Percentiles rank a stretch among this genome's conserved stretches.
phyloP scores from a whole-genome alignment of 1,140 invertebrate genomes.

The Homalodisca vitripennis region DNA sequence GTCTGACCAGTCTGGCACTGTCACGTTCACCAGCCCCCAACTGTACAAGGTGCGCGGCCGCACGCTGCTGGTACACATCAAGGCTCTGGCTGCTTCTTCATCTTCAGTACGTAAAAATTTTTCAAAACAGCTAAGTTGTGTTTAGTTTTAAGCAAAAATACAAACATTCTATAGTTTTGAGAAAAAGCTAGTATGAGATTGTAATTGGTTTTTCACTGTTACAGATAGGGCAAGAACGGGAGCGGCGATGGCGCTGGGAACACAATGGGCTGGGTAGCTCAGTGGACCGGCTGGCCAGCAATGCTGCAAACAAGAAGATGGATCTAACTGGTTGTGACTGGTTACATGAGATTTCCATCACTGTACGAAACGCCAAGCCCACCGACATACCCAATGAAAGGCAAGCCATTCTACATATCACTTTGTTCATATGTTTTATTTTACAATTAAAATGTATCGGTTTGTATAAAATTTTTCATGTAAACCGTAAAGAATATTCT shows the following conservation, averaged over 20 bases:
- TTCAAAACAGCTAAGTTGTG: too few species aligned
- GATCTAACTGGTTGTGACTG: constrained; percentile 74
- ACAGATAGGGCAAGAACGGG: constrained; percentile 14
- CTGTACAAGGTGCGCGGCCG: constrained; percentile 74
- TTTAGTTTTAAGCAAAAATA: too few species aligned
- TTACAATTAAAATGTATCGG: neutral
- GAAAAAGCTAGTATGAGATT: too few species aligned
- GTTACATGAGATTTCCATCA: constrained; percentile 88
- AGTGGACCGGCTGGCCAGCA: constrained; percentile 37
- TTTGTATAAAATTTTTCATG: neutral
- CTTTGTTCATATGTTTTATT: neutral
- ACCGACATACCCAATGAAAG: constrained; percentile 72
- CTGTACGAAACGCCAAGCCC: constrained; percentile 68
- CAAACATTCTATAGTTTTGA: too few species aligned
- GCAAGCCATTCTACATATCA: too few species aligned
- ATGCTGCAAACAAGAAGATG: constrained; percentile 53
- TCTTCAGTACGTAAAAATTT: too few species aligned
- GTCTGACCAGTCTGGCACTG: constrained; percentile 76
- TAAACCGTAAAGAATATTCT: neutral
- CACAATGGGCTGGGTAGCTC: constrained; percentile 4
- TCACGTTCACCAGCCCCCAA: constrained; percentile 84
- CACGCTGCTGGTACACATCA: constrained; percentile 82
- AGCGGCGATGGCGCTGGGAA: constrained; percentile 19
- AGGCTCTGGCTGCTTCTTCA: constrained; percentile 69
- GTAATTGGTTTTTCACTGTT: neutral